These are phyloP conservation scores for Scaeva pyrastri DNA, from an alignment of 2,888 invertebrate species.

Conservation along the genomic window DNA sequence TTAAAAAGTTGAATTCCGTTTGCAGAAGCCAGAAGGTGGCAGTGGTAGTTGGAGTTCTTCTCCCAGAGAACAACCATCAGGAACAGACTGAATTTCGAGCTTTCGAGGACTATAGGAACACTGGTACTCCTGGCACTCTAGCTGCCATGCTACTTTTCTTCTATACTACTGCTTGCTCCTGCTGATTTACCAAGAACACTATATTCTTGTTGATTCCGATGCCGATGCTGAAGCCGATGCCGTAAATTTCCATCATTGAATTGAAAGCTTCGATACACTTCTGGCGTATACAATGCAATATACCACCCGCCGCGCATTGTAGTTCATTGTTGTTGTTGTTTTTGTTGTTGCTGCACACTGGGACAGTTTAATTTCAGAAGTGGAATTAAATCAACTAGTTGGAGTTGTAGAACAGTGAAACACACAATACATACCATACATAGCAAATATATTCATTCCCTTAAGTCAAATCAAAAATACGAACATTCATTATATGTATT, in stretches of 20 bases:
- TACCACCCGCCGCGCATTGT: background rate
- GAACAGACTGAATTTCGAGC: slow-evolving; percentile 47
- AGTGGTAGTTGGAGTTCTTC: slow-evolving; percentile 16
- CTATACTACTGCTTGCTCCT: background rate
- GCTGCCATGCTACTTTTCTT: too few species aligned
- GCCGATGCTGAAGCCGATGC: too few species aligned
- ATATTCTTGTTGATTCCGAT: slow-evolving; percentile 56
- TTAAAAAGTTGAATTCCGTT: slow-evolving; percentile 73
- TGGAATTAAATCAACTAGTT: background rate
- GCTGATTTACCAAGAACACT: slow-evolving; percentile 22
- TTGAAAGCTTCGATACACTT: slow-evolving; percentile 60
- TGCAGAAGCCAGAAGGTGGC: too few species aligned
- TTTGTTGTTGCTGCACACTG: background rate
- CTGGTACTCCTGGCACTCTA: slow-evolving; percentile 17
- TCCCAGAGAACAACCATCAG: slow-evolving; percentile 53
- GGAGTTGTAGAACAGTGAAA: background rate
- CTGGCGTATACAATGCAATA: slow-evolving; percentile 22
- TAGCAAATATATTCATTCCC: too few species aligned
- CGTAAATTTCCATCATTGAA: slow-evolving; percentile 71
- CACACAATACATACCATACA: too few species aligned
- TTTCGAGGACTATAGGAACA: slow-evolving; percentile 36
- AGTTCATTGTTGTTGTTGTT: background rate
- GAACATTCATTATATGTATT: too few species aligned
- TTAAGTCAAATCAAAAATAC: too few species aligned
- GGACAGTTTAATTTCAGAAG: background rate